Evolutionary conservation across 2,797 vertebrate species (phyloP), one percentile per base, ranked within the genome.

Genomic region (Denticeps clupeoides): DNA sequence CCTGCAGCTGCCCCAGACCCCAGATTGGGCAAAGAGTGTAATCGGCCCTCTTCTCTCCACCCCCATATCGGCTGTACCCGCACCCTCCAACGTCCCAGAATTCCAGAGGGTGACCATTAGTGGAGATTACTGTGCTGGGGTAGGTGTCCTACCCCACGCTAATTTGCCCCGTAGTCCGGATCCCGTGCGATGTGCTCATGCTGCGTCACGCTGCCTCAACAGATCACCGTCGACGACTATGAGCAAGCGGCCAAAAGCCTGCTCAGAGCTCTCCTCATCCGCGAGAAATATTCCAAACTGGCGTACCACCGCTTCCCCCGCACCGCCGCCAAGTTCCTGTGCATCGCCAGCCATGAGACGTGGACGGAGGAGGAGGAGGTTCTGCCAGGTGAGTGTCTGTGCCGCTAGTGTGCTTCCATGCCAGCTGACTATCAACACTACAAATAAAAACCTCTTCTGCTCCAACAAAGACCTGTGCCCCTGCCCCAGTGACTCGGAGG

Each of bases 71-170:
- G 54, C 63, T 2, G 43, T 56, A 1, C 1, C 6, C 2, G 8
- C 63, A 21, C 33, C 59, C 4, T 68, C 72, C 29, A 58, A 64
- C 41, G 71, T 85, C 49, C 88, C 81, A 3, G 92, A 98, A 25
- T 98, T 87, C 72, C 94, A 97, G 83, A 86, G 94, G 67, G 90
- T 98, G 47, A 89, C 89, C 55, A 92, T 98, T 74, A 90, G 87
- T 37, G 94, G 94, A 31, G 94, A 98, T 69, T 95, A 96, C 83
- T 98, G 94, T 68, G 90, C 94, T 0, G 94, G 94, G 89, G 93
- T 96, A 88, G 87, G n/a, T n/a, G n/a, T n/a, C n/a, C n/a, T n/a
- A n/a, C n/a, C n/a, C n/a, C n/a, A n/a, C n/a, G n/a, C n/a, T n/a
- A n/a, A n/a, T n/a, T n/a, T n/a, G n/a, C n/a, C n/a, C n/a, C n/a